Evolutionary conservation across 2,888 invertebrate genomes (phyloP).

Genomic region (Amiota communis): DNA sequence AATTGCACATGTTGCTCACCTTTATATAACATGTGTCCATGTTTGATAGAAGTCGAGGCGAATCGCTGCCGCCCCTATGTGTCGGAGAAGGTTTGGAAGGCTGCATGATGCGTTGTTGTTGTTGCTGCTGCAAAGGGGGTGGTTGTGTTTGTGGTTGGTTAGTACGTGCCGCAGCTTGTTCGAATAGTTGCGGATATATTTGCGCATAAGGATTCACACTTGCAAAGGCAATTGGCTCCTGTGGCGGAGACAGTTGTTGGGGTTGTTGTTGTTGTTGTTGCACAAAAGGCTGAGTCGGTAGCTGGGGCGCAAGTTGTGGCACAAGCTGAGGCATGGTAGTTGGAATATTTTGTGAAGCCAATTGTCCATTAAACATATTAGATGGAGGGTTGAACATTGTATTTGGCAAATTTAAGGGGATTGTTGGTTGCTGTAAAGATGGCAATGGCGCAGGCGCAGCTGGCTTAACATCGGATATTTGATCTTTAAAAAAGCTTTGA

Average conservation of each 20-base stretch:
- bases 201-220: constrained; percentile 68
- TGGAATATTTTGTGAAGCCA: neutral
- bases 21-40: constrained; percentile 77
- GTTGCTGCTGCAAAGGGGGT: constrained; percentile 37
- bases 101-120: constrained; percentile 35
- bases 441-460: neutral
- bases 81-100: constrained; percentile 20
- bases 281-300: neutral
- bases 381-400: neutral
- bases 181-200: constrained; percentile 68
- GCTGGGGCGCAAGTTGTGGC: constrained; percentile 25
- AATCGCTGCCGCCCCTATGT: neutral
- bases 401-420: neutral
- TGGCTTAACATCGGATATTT: neutral
- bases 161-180: constrained; percentile 48
- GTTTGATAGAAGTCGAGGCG: constrained; percentile 22
- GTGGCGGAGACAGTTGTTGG: constrained; percentile 31
- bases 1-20: constrained; percentile 82
- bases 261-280: constrained; percentile 13
- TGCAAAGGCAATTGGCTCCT: constrained; percentile 65
- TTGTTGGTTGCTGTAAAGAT: neutral
- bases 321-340: constrained; percentile 23
- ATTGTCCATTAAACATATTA: constrained; percentile 2
- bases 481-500: constrained; percentile 33
- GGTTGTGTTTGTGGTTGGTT: constrained; percentile 44